Evolutionary conservation across 2,113 vertebrate genomes (phyloP), one percentile per base, ranked within the genome.

Genomic region (Dromiciops gliroides): DNA sequence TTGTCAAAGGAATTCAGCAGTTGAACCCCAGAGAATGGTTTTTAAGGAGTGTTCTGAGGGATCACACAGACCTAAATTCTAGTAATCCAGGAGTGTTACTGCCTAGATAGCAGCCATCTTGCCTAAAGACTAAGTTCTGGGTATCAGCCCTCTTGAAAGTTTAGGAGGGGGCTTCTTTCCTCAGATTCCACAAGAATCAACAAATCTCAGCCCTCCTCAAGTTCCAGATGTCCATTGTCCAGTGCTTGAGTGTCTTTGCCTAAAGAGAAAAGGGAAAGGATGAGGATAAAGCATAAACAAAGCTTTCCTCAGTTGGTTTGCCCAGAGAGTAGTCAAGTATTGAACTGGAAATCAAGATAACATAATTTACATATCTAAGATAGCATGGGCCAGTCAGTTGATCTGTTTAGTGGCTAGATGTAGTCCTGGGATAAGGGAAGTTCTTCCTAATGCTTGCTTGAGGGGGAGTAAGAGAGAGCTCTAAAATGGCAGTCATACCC

Each of bases 191-290:
- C 56, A 75, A 50, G 48, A 28, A 0, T 16, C 92, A 53, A 48
- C 48, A 89, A 47, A 91, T 67, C 92, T 96, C 0, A 0, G 90
- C 48, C 88, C 95, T 52, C 95, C 83, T 51, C 91, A 88, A 52
- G 94, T 52, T 50, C 96, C 52, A 16, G 83, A n/a, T 19, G 92
- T 6, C 6, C 50, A 10, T 0, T n/a, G 28, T 31, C 90, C 52
- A 83, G n/a, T 23, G n/a, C n/a, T 90, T 12, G 47, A 83, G 44
- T 47, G 93, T 83, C 93, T 90, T 93, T 91, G 48, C 26, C 9
- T 89, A 51, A 37, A 49, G 16, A 22, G 93, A 67, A 75, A 11
- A 92, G 89, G 90, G 26, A 53, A 48, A 91, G 89, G 75, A 89
- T 0, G 49, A 0, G 93, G 47, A 0, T 47, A 48, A 10, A 24